Conservation (phyloP, 2,113 vertebrate species). For the Falcunculus frontatus region DNA sequence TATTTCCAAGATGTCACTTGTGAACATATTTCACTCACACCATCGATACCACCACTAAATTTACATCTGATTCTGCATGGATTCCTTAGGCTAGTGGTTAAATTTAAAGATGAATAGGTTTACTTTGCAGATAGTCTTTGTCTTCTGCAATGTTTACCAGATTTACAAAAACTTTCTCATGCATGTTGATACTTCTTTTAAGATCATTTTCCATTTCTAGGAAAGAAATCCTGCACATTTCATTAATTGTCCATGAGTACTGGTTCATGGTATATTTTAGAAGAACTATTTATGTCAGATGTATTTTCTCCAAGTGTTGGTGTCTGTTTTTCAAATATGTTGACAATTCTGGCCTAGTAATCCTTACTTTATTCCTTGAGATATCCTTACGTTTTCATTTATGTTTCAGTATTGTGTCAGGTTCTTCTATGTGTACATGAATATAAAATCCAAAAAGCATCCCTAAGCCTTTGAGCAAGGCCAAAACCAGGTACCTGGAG, state of each 20-base stretch:
- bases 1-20: background rate
- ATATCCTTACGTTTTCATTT: background rate
- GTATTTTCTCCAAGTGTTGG: background rate
- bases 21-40: background rate
- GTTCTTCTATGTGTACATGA: background rate
- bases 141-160: background rate
- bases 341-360: background rate
- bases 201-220: background rate
- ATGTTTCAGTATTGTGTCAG: background rate
- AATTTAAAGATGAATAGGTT: background rate
- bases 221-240: background rate
- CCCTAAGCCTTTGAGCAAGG: background rate
- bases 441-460: background rate
- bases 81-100: background rate
- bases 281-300: background rate
- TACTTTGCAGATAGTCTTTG: background rate
- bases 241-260: background rate
- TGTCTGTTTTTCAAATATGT: background rate
- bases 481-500: background rate
- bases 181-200: background rate
- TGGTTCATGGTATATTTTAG: background rate
- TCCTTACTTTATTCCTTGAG: background rate
- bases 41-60: background rate
- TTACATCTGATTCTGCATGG: background rate
- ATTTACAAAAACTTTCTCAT: background rate